Conservation (phyloP, 2,888 invertebrate species). For the Cecidostiba fungosa region DNA sequence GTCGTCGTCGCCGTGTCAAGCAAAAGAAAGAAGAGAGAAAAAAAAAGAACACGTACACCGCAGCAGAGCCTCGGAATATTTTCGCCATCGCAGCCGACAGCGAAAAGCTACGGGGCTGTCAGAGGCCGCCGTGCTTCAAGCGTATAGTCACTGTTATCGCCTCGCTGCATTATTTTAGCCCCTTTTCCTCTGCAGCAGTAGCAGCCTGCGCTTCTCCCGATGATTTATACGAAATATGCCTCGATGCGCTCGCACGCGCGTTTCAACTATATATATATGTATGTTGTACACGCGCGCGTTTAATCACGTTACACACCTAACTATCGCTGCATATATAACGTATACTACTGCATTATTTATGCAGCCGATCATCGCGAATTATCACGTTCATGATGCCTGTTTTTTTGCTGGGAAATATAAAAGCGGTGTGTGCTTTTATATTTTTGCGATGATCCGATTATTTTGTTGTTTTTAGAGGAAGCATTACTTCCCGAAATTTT, state of each 20-base stretch:
- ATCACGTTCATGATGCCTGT: background rate
- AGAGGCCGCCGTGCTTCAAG: slow-evolving; percentile 24
- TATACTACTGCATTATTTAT: slow-evolving; percentile 34
- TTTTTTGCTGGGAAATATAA: background rate
- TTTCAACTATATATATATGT: background rate
- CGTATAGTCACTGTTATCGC: slow-evolving; percentile 37
- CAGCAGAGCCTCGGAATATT: slow-evolving; percentile 40
- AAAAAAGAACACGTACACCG: background rate
- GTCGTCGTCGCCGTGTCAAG: background rate
- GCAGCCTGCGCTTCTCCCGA: slow-evolving; percentile 19
- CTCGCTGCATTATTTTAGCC: slow-evolving; percentile 56
- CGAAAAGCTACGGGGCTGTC: slow-evolving; percentile 43
- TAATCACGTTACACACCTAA: slow-evolving; percentile 33
- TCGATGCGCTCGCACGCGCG: slow-evolving; percentile 32
- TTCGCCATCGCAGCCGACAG: slow-evolving; percentile 21
- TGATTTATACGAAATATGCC: slow-evolving; percentile 57
- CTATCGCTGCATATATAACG: slow-evolving; percentile 4
- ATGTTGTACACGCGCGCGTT: background rate
- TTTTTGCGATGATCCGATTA: no score
- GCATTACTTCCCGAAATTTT: no score
- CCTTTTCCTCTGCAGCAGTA: background rate
- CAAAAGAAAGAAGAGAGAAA: slow-evolving; percentile 3
- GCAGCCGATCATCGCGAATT: slow-evolving; percentile 16
- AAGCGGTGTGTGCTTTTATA: no score
- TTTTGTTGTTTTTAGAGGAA: no score